phyloP scores from a whole-genome alignment of 1,140 invertebrate species.

The Plodia interpunctella region DNA sequence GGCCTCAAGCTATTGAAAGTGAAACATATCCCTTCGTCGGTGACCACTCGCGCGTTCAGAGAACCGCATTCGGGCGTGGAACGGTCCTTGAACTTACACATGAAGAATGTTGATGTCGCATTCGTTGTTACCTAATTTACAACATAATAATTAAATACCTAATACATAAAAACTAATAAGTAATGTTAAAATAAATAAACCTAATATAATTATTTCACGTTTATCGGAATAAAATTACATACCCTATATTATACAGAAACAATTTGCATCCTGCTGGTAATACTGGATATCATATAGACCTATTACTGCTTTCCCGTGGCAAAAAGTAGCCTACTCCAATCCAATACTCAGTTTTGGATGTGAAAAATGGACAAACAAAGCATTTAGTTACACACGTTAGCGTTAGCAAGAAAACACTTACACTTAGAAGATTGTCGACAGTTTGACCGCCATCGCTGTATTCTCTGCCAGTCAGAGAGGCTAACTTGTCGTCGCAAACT shows the following conservation, averaged over 20 bases:
- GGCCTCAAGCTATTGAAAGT: conserved; percentile 7
- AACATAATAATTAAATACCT: too few relatives aligned
- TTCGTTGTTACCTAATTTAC: conserved; percentile 79
- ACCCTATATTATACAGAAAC: too few relatives aligned
- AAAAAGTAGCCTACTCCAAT: too few relatives aligned
- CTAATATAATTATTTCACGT: too few relatives aligned
- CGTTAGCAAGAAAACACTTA: conserved; percentile 8
- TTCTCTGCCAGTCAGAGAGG: conserved; percentile 42
- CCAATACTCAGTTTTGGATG: too few relatives aligned
- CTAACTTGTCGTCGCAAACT: conserved; percentile 77
- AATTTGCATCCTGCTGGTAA: too few relatives aligned
- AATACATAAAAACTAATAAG: too few relatives aligned
- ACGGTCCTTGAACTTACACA: background rate
- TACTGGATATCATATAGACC: too few relatives aligned
- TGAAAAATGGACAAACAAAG: background rate
- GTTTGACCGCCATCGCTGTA: conserved; percentile 56
- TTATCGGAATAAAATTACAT: too few relatives aligned
- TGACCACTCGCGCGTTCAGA: background rate
- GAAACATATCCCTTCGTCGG: conserved; percentile 4
- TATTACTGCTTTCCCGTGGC: too few relatives aligned
- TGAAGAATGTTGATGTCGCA: conserved; percentile 76
- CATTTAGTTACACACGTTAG: too few relatives aligned
- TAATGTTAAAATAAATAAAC: too few relatives aligned
- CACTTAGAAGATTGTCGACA: conserved; percentile 28
- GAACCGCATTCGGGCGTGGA: background rate